phyloP scores from a whole-genome alignment of 2,888 invertebrate species.

The Cremastobaeus sp. region DNA sequence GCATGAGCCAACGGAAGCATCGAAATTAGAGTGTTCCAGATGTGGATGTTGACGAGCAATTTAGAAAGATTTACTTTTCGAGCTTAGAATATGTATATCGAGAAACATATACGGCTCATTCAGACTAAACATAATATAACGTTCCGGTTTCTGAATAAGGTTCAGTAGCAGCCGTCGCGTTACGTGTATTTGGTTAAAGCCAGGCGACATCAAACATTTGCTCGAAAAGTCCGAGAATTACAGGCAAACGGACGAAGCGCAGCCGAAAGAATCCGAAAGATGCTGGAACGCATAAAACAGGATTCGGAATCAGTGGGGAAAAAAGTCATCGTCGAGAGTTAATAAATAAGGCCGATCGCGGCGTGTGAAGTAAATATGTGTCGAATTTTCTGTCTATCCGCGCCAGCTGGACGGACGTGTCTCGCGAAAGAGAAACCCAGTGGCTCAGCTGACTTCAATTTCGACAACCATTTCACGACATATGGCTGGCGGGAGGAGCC shows the following conservation, averaged over 20 bases:
- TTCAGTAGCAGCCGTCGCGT: conserved; percentile 66
- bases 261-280: conserved; percentile 1
- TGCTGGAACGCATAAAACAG: not conserved
- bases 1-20: not conserved
- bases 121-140: conserved; percentile 64
- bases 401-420: conserved; percentile 62
- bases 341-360: not conserved
- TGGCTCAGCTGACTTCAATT: conserved; percentile 77
- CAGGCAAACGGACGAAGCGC: conserved; percentile 64
- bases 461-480: conserved; percentile 77
- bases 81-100: conserved; percentile 13
- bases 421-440: conserved; percentile 56
- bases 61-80: not conserved
- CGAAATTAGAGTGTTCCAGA: not conserved
- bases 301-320: no score
- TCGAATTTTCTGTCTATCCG: conserved; percentile 29
- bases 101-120: conserved; percentile 34
- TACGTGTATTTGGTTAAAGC: conserved; percentile 69
- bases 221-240: conserved; percentile 64
- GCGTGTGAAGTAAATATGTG: conserved; percentile 10
- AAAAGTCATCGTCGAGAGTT: no score
- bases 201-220: conserved; percentile 70
- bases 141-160: conserved; percentile 65
- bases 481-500: conserved; percentile 78
- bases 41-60: not conserved